These are phyloP conservation scores for Octodon degus DNA, from an alignment of 2,113 vertebrate genomes.

Conservation along the genomic window DNA sequence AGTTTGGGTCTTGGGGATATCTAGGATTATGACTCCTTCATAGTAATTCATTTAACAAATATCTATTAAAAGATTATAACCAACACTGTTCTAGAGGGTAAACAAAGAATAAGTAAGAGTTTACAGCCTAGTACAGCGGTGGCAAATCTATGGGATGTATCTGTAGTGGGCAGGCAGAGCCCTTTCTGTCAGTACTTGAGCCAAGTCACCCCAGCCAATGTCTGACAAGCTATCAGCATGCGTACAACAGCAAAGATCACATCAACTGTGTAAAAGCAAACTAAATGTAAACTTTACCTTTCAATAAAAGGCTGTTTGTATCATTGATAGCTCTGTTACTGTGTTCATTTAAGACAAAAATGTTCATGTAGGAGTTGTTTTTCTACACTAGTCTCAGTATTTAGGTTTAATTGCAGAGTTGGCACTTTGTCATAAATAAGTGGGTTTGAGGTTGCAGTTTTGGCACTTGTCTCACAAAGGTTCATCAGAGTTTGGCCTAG, in stretches of 20 bases:
- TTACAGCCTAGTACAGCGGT: background rate
- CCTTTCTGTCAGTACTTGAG: background rate
- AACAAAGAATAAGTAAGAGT: conserved; percentile 2
- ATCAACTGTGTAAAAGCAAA: background rate
- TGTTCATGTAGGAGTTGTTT: background rate
- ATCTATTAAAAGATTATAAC: background rate
- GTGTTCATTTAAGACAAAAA: background rate
- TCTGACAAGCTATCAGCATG: background rate
- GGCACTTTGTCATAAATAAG: background rate
- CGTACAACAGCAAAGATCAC: background rate
- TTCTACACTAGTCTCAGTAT: background rate
- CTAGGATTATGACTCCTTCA: background rate
- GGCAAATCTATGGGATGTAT: background rate
- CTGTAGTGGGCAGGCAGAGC: background rate
- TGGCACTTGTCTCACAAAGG: background rate
- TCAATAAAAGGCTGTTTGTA: background rate
- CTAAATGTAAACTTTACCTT: background rate
- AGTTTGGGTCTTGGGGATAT: background rate
- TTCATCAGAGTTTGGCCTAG: background rate
- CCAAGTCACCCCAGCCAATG: background rate
- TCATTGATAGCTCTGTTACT: background rate
- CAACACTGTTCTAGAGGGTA: conserved; percentile 8
- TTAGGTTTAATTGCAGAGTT: background rate
- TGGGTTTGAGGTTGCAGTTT: background rate
- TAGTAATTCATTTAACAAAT: conserved; percentile 31